phyloP scores from a whole-genome alignment of 35 echinoderm and acorn worm genomes.

The Anneissia japonica region DNA sequence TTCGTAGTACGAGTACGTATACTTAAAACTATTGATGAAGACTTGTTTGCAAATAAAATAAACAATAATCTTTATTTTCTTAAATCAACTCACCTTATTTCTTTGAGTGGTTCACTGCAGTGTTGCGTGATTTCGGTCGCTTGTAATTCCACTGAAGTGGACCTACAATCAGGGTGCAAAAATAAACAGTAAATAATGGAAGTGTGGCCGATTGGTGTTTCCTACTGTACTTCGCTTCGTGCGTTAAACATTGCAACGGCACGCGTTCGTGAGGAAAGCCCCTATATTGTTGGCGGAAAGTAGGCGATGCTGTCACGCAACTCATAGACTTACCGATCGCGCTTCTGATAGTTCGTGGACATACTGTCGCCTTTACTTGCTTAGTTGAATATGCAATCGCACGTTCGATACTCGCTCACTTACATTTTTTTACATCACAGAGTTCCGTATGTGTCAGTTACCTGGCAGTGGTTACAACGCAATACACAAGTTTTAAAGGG shows the following conservation, averaged over 20 bases:
- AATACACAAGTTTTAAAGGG: background rate
- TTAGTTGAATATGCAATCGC: background rate
- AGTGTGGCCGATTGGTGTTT: background rate
- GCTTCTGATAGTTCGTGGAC: background rate
- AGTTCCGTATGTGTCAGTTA: background rate
- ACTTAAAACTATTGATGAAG: too few relatives aligned
- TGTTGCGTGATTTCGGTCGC: background rate
- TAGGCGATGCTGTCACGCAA: background rate
- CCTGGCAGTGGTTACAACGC: background rate
- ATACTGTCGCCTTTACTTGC: background rate
- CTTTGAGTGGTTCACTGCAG: background rate
- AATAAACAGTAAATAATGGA: slow-evolving; percentile 2
- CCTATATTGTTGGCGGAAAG: slow-evolving; percentile 1
- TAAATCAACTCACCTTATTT: background rate
- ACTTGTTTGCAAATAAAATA: too few relatives aligned
- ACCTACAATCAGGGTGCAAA: background rate
- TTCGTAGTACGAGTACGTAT: too few relatives aligned
- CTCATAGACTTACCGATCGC: background rate
- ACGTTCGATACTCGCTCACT: background rate
- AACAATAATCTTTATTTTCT: too few relatives aligned
- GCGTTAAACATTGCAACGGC: background rate
- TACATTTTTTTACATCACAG: background rate
- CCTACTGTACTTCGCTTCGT: background rate
- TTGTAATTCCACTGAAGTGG: background rate
- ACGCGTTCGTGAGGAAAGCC: background rate